These are phyloP conservation scores for Bolborhynchus lineola DNA, from an alignment of 2,113 vertebrate species.

Conservation along the genomic window DNA sequence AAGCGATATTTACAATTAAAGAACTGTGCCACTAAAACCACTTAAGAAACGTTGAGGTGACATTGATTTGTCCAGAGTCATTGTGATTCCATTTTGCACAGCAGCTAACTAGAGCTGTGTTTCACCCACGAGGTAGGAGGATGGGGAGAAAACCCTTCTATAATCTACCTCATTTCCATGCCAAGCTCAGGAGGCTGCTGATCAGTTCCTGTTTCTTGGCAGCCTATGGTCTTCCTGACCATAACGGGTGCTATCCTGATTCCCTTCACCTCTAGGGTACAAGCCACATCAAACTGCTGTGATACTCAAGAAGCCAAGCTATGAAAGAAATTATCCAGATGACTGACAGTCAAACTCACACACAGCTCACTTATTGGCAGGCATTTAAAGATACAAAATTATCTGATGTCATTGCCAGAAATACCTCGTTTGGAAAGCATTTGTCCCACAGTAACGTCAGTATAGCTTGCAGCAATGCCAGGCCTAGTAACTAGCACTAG, in stretches of 20 bases:
- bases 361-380: neutral
- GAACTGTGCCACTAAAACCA: neutral
- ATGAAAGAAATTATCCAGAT: neutral
- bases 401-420: conserved; percentile 5
- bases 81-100: neutral
- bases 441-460: neutral
- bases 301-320: neutral
- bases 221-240: neutral
- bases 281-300: neutral
- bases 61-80: neutral
- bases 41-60: neutral
- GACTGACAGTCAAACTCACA: neutral
- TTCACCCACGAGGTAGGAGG: neutral
- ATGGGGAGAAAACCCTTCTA: neutral
- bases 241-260: neutral
- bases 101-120: neutral
- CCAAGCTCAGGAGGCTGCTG: fast-evolving
- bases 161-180: neutral
- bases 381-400: neutral
- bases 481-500: neutral
- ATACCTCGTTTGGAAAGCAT: conserved; percentile 7
- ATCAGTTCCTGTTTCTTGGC: neutral
- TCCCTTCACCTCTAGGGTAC: neutral
- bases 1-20: neutral
- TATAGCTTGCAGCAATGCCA: neutral